Evolutionary conservation across 2,888 invertebrate species (phyloP), one percentile per base, ranked within the genome.

Genomic region (Eurytoma californica): DNA sequence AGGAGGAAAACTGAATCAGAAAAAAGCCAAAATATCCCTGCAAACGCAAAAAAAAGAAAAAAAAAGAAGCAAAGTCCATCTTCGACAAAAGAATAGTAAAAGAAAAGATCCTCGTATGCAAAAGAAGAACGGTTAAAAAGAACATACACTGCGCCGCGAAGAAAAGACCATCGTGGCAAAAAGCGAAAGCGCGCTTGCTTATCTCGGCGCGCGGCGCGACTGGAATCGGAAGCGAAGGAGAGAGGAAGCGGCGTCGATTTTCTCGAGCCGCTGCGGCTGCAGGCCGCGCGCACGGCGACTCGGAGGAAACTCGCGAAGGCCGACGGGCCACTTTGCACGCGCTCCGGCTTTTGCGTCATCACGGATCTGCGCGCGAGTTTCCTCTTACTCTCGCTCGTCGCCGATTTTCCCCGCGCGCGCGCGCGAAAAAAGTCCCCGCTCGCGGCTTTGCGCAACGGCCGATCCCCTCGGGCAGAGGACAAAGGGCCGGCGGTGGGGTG

Each of bases 331-430:
- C 39, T 39, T 39, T 39, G 39, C 39, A 39, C 16, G 7, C 5
- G 51, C 60, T 39, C 49, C 28, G 67, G 67, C 60, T 60, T 72
- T 84, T 83, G 81, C 84, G 84, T 84, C 82, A 84, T 82, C 81
- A 80, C 82, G 80, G 82, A 84, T 82, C 83, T 80, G 80, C 77
- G 79, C 82, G 82, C 77, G 79, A 82, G 82, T 84, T 83, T 83
- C 82, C 83, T 82, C 47, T 65, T 60, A 24, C 60, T 60, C 60
- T 24, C 12, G 13, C 28, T 20, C 18, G 57, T 20, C 18, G 28
- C 60, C 60, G 60, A 58, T 58, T 58, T 58, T 58, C 57, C 20
- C 12, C 28, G 28, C 28, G 20, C 0, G 13, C 0, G 9, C 28
- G 9, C 9, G 24, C 53, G 53, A 14, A 12, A 39, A 39, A 39